Base-by-base conservation (phyloP, 2,113 vertebrate species). In the Passer montanus region DNA sequence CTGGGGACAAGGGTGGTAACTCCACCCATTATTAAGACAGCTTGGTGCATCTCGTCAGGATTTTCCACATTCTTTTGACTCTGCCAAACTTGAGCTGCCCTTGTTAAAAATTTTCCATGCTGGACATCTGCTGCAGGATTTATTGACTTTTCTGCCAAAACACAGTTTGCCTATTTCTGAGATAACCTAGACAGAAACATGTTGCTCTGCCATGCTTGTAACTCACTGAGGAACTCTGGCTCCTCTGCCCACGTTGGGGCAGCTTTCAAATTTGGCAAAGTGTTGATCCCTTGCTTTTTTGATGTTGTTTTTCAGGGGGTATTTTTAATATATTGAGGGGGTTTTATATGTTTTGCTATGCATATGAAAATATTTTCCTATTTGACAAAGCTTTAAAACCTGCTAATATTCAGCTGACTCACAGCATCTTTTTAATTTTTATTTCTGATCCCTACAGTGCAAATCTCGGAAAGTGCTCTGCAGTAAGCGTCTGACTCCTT, bases 101-200 rank as follows among this genome's bases (percentile, higher is more conserved):
- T 46, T 52, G 79, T 86, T 89, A 95, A 92, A 96, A 96, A 93
- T 92, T 92, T 96, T 92, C 90, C 92, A 92, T 81, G 56, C 95
- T 82, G 95, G 94, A 96, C 93, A 96, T 96, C 93, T 94, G 95
- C 95, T 95, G 76, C 79, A 93, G 68, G 85, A 92, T 95, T 94
- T 92, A 83, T 94, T 92, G 90, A 93, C 81, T 88, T 84, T 56
- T 77, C 92, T 86, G 94, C 96, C 94, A 97, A 94, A 96, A 93
- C n/a, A 11, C 83, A 81, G 88, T 84, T 92, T 93, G 80, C 47
- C 73, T 64, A 14, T 84, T 93, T 93, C 73, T 78, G 52, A 90
- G 79, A 58, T 10, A 75, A 49, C 83, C 66, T 39, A 68, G 92
- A 90, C 52, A 84, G 81, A 95, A 89, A 41, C 64, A 93, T 27